phyloP scores from a whole-genome alignment of 2,797 vertebrate species.

The Brachyrhaphis roseni region DNA sequence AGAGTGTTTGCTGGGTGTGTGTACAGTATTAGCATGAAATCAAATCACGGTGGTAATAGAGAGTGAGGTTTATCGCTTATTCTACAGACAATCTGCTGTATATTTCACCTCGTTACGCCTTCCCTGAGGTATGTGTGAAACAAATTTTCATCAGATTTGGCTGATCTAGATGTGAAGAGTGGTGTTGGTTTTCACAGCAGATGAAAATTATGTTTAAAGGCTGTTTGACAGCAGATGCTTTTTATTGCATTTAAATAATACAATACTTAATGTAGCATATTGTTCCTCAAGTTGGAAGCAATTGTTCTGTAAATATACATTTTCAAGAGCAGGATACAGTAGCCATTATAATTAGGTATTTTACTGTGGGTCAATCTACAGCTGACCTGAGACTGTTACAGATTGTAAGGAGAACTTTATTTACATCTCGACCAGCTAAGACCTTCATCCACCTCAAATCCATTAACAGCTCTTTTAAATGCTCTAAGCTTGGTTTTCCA shows the following conservation, averaged over 20 bases:
- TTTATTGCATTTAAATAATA: background rate
- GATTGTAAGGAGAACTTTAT: background rate
- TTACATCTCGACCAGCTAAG: background rate
- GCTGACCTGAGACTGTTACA: background rate
- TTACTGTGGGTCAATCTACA: background rate
- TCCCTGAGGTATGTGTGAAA: constrained; percentile 1
- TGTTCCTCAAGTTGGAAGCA: background rate
- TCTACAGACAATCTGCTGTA: constrained; percentile 1
- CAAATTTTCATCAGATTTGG: constrained; percentile 22
- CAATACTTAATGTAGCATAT: background rate
- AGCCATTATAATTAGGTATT: background rate
- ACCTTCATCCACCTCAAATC: background rate
- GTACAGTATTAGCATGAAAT: constrained; percentile 27
- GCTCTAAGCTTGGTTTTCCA: background rate
- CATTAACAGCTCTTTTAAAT: background rate
- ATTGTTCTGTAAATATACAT: background rate
- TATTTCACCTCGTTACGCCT: background rate
- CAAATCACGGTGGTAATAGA: constrained; percentile 21
- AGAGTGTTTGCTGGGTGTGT: background rate
- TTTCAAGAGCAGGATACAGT: background rate
- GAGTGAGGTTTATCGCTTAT: constrained; percentile 19
- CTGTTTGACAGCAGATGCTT: background rate
- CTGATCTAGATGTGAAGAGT: constrained; percentile 8
- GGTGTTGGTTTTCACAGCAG: constrained; percentile 13
- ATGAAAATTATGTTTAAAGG: background rate